phyloP scores from a whole-genome alignment of 2,113 vertebrate genomes.

The Aegithalos caudatus region DNA sequence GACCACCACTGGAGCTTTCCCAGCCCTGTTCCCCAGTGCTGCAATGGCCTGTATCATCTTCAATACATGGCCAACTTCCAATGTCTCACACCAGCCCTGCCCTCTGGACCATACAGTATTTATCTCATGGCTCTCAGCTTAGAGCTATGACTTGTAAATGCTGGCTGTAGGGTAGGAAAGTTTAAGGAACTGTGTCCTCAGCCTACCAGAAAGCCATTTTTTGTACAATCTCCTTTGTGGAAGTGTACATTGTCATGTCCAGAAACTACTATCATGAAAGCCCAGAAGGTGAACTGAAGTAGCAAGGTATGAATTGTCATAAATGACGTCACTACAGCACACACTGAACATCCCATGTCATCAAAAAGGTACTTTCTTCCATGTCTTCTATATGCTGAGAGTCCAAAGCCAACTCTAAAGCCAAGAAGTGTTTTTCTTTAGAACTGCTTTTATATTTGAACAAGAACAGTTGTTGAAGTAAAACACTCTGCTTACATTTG shows the following conservation, averaged over 20 bases:
- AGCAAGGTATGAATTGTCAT: background rate
- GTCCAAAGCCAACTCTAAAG: background rate
- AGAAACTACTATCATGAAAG: background rate
- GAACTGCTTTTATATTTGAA: background rate
- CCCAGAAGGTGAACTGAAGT: background rate
- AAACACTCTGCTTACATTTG: background rate
- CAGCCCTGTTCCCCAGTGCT: background rate
- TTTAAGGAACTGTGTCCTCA: background rate
- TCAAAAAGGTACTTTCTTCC: background rate
- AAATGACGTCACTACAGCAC: background rate
- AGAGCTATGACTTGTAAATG: background rate
- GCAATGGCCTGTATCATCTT: background rate
- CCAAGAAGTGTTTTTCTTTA: background rate
- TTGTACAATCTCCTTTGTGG: background rate
- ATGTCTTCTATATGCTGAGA: background rate
- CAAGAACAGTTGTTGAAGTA: background rate
- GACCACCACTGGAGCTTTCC: background rate
- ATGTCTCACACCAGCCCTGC: background rate
- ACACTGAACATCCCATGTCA: background rate
- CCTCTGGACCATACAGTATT: background rate
- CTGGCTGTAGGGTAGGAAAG: background rate
- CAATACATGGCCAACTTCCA: accelerated
- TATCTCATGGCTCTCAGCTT: background rate
- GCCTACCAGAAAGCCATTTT: background rate
- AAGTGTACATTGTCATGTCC: background rate